Conservation (phyloP, 2,797 vertebrate species). For the Leuciscus waleckii region DNA sequence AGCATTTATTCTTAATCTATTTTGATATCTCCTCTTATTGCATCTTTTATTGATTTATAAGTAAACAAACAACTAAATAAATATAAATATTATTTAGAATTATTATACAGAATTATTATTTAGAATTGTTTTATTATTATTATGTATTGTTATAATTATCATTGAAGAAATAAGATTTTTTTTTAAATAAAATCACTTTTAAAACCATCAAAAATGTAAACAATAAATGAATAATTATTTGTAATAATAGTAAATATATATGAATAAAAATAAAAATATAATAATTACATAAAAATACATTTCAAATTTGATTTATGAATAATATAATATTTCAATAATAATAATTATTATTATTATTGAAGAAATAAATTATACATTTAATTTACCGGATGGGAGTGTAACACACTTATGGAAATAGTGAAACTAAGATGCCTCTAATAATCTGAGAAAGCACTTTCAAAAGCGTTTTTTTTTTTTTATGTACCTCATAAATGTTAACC, state of each 20-base stretch:
- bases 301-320: neutral
- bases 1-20: neutral
- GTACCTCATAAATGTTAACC: constrained; percentile 83
- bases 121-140: neutral
- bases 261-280: neutral
- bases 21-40: neutral
- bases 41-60: neutral
- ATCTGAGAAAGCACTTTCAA: constrained; percentile 67
- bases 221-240: neutral
- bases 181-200: neutral
- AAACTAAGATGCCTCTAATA: constrained; percentile 68
- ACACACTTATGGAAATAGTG: constrained; percentile 62
- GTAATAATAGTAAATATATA: neutral
- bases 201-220: neutral
- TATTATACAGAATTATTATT: no score
- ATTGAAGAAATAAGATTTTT: neutral
- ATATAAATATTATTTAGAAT: no score
- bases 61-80: neutral
- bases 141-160: neutral
- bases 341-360: neutral
- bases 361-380: neutral
- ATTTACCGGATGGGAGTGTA: neutral
- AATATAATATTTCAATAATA: neutral
- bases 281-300: neutral
- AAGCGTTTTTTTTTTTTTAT: constrained; percentile 39